A percentile compares a stretch with the other conserved stretches of the same genome.
Conservation (phyloP, 2,113 vertebrate species). For the Oenanthe melanoleuca region DNA sequence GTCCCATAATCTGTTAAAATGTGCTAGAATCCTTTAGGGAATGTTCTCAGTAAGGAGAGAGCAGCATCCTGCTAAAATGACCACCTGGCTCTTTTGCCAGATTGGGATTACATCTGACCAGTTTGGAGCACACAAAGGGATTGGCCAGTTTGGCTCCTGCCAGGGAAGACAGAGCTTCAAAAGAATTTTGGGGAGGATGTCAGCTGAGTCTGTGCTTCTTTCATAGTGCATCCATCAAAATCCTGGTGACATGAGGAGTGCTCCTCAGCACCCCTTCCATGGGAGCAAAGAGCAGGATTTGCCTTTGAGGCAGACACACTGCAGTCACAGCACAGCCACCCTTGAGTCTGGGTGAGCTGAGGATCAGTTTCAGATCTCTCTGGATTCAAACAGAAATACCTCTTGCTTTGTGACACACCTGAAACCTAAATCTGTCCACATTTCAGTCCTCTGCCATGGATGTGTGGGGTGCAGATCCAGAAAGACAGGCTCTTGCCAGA, state of each 20-base stretch:
- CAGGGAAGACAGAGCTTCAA: background rate
- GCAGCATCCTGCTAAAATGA: background rate
- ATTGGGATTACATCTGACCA: background rate
- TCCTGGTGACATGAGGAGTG: background rate
- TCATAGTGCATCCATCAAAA: background rate
- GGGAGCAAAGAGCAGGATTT: background rate
- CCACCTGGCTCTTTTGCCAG: background rate
- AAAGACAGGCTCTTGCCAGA: background rate
- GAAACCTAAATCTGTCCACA: background rate
- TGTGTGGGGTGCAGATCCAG: background rate
- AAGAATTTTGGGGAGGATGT: background rate
- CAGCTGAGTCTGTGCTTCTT: background rate
- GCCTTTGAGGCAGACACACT: background rate
- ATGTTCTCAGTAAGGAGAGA: background rate
- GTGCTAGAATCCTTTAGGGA: background rate
- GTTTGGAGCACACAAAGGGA: background rate
- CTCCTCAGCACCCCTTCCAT: background rate
- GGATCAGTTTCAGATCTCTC: background rate
- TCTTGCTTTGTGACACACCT: background rate
- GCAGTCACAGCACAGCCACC: background rate
- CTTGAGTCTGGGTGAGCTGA: background rate
- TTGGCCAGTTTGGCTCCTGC: background rate
- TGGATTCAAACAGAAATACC: background rate
- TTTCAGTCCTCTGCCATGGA: background rate
- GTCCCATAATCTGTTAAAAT: background rate